Base-by-base conservation (phyloP, 1,140 invertebrate genomes). In the Trichomalopsis sarcophagae region DNA sequence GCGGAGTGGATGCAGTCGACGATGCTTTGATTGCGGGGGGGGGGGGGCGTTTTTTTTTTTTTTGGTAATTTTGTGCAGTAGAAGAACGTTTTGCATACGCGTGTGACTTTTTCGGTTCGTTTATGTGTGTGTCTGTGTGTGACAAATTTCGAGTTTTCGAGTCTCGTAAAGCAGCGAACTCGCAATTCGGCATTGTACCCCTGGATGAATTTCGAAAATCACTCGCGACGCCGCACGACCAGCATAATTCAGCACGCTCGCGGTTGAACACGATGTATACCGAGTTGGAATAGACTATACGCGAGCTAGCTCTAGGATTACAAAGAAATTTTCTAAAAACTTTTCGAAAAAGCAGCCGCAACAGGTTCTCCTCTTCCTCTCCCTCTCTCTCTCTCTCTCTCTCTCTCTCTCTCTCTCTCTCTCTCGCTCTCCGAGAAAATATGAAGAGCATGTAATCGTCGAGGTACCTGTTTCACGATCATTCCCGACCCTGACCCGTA, bases 401-500 rank as follows among this genome's bases (percentile, higher is more conserved):
- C n/a, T n/a, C n/a, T n/a, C n/a, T n/a, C n/a, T n/a, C n/a, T n/a
- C n/a, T n/a, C n/a, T n/a, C n/a, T n/a, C n/a, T n/a, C 55, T 62
- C 17, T 2, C 14, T 21, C 14, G 2, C 21, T 62, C 55, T n/a
- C 55, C 10, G 23, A 30, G 69, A 71, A 71, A 71, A 71, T 44
- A 44, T 71, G 69, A 71, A 33, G 69, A 71, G 69, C 30, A 21
- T 62, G 55, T 62, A 62, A 71, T 71, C 69, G 73, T 75, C 0
- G 33, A 33, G 73, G 73, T 75, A 75, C 76, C 40, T 77, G 76
- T 79, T 84, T n/a, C 76, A 69, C 36, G 74, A 76, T 80, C 80
- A 74, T 81, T 78, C 76, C 66, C 62, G 73, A 81, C 50, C 78
- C 79, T 69, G 84, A 81, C 79, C 84, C 79, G n/a, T 68, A 62